Evolutionary conservation across 2,888 invertebrate species (phyloP).

Genomic region (Anthophora plumipes): DNA sequence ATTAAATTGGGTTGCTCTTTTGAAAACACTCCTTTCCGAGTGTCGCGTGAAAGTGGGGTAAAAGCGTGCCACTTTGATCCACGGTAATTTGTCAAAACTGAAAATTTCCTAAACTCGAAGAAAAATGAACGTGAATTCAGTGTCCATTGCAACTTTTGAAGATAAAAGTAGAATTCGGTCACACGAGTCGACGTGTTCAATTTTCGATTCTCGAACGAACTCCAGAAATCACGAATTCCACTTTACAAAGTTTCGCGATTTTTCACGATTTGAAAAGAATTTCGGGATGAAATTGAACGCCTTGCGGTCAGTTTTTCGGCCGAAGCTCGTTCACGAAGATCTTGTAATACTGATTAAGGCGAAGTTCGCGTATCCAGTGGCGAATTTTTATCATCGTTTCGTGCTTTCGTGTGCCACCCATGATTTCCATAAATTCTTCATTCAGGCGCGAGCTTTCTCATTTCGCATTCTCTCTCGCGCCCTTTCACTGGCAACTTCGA

Average conservation of each 20-base stretch:
- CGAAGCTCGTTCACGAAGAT: slow-evolving; percentile 9
- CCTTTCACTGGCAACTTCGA: slow-evolving; percentile 11
- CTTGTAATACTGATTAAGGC: slow-evolving; percentile 34
- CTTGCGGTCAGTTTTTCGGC: slow-evolving; percentile 16
- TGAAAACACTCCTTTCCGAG: no score
- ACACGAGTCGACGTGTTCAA: no score
- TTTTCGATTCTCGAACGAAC: no score
- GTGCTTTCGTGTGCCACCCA: neutral
- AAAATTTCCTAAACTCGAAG: no score
- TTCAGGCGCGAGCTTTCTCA: slow-evolving; percentile 36
- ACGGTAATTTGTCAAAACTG: no score
- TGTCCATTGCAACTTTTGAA: no score
- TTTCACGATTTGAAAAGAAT: slow-evolving; percentile 23
- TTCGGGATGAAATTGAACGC: slow-evolving; percentile 10
- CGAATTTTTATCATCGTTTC: slow-evolving; percentile 53
- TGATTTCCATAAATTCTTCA: slow-evolving; percentile 49
- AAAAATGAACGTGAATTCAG: no score
- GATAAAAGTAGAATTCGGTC: no score
- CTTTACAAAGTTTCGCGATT: slow-evolving; percentile 7
- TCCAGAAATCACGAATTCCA: no score
- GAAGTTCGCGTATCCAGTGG: slow-evolving; percentile 33
- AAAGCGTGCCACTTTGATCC: no score
- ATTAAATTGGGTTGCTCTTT: no score
- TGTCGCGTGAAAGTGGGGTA: no score
- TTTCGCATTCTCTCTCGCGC: neutral